Percentiles rank a stretch among this genome's conserved stretches.
Conservation (phyloP, 1,140 invertebrate genomes). For the Drosophila truncata region DNA sequence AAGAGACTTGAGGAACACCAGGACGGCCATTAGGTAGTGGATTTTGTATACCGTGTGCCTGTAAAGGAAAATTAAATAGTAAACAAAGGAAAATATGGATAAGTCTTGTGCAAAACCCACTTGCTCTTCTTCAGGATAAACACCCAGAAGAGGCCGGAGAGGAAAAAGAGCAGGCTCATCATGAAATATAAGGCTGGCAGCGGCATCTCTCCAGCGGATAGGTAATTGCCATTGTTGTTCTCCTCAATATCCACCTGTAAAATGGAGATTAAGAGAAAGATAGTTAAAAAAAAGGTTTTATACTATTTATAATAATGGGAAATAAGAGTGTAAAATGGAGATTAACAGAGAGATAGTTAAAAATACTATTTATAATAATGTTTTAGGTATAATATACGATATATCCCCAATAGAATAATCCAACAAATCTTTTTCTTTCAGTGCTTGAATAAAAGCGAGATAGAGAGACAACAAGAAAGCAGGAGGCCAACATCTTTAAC, state of each 20-base stretch:
- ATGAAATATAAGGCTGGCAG: conserved; percentile 96
- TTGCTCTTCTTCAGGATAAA: conserved; percentile 94
- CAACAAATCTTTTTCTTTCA: not conserved
- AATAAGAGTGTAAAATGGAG: not conserved
- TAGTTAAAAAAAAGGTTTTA: too few species aligned
- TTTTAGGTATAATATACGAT: not conserved
- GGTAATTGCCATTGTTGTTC: conserved; percentile 94
- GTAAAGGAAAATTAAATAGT: not conserved
- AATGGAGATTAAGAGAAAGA: not conserved
- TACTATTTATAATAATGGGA: not conserved
- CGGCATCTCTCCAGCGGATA: conserved; percentile 99
- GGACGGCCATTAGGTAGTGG: conserved; percentile 97
- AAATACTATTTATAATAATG: not conserved
- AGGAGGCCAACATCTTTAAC: not conserved
- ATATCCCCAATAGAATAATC: too few species aligned
- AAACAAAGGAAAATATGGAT: not conserved
- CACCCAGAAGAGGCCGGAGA: conserved; percentile 96
- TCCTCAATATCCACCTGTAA: conserved; percentile 93
- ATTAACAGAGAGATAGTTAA: too few species aligned
- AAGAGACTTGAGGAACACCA: conserved; percentile 96
- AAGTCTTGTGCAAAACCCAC: conserved; percentile 83
- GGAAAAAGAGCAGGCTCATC: conserved; percentile 95
- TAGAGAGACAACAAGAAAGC: not conserved
- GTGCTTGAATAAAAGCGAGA: conserved; percentile 3
- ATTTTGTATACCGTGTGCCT: conserved; percentile 97